Evolutionary conservation across 2,113 vertebrate species (phyloP), one percentile per base, ranked within the genome.

Genomic region (Sturnira hondurensis): DNA sequence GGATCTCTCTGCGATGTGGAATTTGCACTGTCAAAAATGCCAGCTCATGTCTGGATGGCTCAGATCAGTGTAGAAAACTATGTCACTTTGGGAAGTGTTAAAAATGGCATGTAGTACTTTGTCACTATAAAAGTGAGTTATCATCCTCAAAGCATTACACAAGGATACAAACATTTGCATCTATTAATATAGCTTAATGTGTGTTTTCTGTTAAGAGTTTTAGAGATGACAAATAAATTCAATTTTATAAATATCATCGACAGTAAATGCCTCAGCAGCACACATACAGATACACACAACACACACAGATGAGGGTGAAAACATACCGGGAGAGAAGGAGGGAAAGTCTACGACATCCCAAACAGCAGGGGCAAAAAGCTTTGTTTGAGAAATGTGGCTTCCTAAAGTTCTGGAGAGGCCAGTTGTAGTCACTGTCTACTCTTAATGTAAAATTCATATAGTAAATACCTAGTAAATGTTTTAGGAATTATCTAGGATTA

Each of bases 161-260:
- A 28, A 89, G 20, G 56, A 92, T 70, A 50, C n/a, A 94, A 92
- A 90, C 11, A 93, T 95, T 92, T 88, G 56, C 43, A 85, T 91
- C 33, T 91, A 96, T 86, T 94, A 93, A 73, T 84, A 67, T 54
- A 84, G 19, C 15, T 80, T 96, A 93, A 86, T 70, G 50, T 95
- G 10, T 50, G 26, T 86, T 95, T 94, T 73, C 54, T 77, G 26
- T 82, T 78, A 88, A 67, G 45, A 83, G 31, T 20, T 93, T 54
- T 26, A 78, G 41, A 36, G 70, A 92, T 43, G 3, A 86, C 28
- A 74, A 95, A 86, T 95, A 89, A 91, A 8, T 78, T 24, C 31
- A 86, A 56, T 4, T 82, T 3, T 74, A 52, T 47, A 91, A 80
- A 80, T 50, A 92, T 63, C 28, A 61, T 56, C 83, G 26, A 54